Conservation (phyloP, 2,113 vertebrate genomes). For the Rallus limicola region DNA sequence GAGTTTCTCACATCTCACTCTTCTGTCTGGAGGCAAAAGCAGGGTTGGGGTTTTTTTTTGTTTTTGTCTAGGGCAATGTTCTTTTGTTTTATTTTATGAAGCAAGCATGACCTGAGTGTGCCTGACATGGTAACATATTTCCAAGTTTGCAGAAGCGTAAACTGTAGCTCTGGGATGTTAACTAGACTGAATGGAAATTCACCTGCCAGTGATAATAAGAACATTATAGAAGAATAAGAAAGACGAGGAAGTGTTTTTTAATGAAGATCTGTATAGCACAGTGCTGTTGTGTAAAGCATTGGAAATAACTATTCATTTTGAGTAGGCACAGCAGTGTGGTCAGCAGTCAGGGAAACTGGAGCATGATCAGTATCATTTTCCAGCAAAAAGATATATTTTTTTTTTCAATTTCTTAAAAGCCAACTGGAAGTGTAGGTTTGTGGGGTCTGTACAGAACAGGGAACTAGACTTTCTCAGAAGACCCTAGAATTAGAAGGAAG, state of each 20-base stretch:
- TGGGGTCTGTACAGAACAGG: neutral
- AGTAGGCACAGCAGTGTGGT: neutral
- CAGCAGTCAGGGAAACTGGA: neutral
- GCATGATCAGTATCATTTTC: neutral
- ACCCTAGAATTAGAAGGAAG: neutral
- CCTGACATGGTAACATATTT: neutral
- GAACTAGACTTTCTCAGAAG: neutral
- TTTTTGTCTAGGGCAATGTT: neutral
- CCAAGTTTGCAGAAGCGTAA: neutral
- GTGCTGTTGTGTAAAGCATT: neutral
- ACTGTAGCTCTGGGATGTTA: neutral
- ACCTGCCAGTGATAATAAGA: neutral
- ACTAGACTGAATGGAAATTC: neutral
- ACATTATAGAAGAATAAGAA: neutral
- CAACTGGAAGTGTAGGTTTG: neutral
- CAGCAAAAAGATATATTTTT: neutral
- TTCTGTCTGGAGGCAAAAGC: too few relatives aligned
- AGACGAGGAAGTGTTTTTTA: neutral
- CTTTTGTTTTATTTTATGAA: neutral
- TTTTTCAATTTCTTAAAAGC: neutral
- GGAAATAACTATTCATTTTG: neutral
- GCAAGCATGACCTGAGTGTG: neutral
- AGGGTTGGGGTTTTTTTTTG: neutral
- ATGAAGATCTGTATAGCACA: neutral
- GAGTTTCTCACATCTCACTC: too few relatives aligned